A percentile compares a stretch with the other conserved stretches of the same genome.
These are phyloP conservation scores for Acanthis flammea DNA, from an alignment of 2,797 vertebrate genomes.

Conservation along the genomic window DNA sequence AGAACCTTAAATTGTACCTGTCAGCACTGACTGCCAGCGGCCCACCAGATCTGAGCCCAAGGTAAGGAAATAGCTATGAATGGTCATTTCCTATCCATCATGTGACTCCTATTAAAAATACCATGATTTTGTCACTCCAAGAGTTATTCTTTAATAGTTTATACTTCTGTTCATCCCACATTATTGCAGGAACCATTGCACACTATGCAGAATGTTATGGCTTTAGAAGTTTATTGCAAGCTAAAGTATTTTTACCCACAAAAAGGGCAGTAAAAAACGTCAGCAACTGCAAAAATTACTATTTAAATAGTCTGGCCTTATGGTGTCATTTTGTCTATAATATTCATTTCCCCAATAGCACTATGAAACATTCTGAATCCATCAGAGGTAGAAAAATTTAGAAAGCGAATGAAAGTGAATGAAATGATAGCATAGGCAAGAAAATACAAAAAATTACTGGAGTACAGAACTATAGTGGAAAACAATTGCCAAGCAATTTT, in stretches of 20 bases:
- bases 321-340: background rate
- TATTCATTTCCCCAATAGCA: background rate
- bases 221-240: background rate
- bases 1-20: slow-evolving; percentile 80
- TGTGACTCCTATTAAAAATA: background rate
- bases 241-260: background rate
- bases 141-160: background rate
- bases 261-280: background rate
- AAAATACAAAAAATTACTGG: background rate
- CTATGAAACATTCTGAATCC: background rate
- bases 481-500: background rate
- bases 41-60: slow-evolving; percentile 88
- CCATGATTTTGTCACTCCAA: background rate
- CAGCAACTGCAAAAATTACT: background rate
- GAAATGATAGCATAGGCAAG: background rate
- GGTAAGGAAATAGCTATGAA: slow-evolving; percentile 80
- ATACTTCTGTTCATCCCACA: background rate
- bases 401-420: background rate
- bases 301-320: background rate
- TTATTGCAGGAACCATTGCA: background rate
- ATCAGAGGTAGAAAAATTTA: background rate
- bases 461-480: background rate
- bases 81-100: background rate
- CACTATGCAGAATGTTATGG: background rate
- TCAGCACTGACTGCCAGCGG: slow-evolving; percentile 76